These are phyloP conservation scores for Hermetia illucens DNA, from an alignment of 1,140 invertebrate species.

Conservation along the genomic window DNA sequence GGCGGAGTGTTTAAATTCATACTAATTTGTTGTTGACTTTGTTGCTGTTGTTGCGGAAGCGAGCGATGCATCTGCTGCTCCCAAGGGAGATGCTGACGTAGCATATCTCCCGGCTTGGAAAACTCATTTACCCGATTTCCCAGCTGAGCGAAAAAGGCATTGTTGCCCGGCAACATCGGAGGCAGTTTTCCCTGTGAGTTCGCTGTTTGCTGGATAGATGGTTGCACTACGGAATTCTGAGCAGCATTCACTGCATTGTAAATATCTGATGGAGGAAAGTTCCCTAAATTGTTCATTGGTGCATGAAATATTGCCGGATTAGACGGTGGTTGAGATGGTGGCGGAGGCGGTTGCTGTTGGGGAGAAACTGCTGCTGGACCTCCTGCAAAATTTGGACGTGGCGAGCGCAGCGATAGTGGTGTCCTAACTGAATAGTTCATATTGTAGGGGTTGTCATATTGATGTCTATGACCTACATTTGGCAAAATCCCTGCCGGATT, in stretches of 20 bases:
- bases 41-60: slow-evolving; percentile 2
- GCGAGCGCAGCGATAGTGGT: slow-evolving; percentile 5
- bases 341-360: not conserved
- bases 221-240: not conserved
- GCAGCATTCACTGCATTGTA: not conserved
- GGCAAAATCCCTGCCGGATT: not conserved
- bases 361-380: not conserved
- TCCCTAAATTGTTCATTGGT: not conserved
- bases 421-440: slow-evolving; percentile 8
- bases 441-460: not conserved
- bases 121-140: not conserved
- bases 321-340: not conserved
- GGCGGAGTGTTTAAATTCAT: slow-evolving; percentile 1
- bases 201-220: not conserved
- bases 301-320: not conserved
- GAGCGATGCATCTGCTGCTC: not conserved
- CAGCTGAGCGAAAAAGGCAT: not conserved
- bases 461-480: not conserved
- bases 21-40: not conserved
- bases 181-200: slow-evolving; percentile 1
- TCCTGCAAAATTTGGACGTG: slow-evolving; percentile 8
- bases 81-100: not conserved
- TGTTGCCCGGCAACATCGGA: not conserved
- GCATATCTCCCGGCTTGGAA: not conserved
- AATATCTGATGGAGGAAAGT: not conserved